These are phyloP conservation scores for Vanessa tameamea DNA, from an alignment of 1,140 invertebrate genomes.

Conservation along the genomic window DNA sequence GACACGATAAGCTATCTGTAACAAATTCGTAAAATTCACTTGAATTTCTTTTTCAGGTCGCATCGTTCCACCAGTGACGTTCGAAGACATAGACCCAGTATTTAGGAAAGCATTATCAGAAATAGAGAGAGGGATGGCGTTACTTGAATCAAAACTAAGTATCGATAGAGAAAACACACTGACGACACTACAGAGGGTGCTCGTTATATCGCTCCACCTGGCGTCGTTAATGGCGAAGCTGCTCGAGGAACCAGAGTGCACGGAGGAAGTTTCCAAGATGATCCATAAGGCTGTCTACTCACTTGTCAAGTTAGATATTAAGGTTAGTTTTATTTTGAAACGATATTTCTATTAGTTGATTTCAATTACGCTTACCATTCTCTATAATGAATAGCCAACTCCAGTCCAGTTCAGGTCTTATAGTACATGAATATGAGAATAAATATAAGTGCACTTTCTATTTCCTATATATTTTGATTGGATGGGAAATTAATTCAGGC, in stretches of 20 bases:
- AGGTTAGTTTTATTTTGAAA: conserved; percentile 77
- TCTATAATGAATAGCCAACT: too few relatives aligned
- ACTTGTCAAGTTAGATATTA: conserved; percentile 87
- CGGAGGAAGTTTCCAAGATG: conserved; percentile 78
- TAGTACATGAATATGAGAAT: too few relatives aligned
- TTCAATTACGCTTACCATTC: too few relatives aligned
- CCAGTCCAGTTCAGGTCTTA: too few relatives aligned
- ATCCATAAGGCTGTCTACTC: conserved; percentile 85
- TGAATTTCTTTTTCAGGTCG: conserved; percentile 75
- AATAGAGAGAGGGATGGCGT: conserved; percentile 81
- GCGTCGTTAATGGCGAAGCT: conserved; percentile 88
- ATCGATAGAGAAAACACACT: conserved; percentile 86
- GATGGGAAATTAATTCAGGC: too few relatives aligned
- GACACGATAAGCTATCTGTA: too few relatives aligned
- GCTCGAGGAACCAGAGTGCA: conserved; percentile 79
- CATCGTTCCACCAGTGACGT: conserved; percentile 88
- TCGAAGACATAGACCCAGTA: conserved; percentile 90
- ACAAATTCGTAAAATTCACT: too few relatives aligned
- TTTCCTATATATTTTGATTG: too few relatives aligned
- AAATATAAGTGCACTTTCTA: too few relatives aligned
- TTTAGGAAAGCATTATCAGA: conserved; percentile 89
- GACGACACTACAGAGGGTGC: conserved; percentile 89
- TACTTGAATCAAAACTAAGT: conserved; percentile 79
- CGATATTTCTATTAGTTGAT: too few relatives aligned
- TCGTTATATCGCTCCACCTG: conserved; percentile 93